These are phyloP conservation scores for Phacellophora camtschatica DNA, from an alignment of 30 jellyfish, hydroid and myxozoan genomes.

Conservation along the genomic window DNA sequence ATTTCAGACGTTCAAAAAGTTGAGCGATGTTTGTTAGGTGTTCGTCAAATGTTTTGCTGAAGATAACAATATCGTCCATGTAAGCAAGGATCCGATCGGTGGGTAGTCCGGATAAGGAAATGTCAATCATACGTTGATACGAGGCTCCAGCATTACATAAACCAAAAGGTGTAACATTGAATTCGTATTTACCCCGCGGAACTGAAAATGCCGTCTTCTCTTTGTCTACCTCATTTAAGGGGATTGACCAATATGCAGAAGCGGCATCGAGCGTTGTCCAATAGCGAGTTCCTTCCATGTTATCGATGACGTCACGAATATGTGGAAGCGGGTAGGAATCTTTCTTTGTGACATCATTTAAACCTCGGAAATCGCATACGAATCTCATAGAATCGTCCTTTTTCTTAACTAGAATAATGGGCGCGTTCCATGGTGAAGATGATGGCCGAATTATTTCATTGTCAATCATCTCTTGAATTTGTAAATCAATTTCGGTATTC, in stretches of 20 bases:
- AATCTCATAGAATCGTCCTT: conserved; percentile 34
- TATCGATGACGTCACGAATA: conserved; percentile 48
- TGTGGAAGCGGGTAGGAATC: too few relatives aligned
- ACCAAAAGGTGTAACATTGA: conserved; percentile 53
- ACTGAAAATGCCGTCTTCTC: conserved; percentile 44
- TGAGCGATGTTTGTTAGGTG: too few relatives aligned
- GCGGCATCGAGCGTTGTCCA: too few relatives aligned
- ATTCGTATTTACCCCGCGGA: conserved; percentile 48
- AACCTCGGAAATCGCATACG: conserved; percentile 39
- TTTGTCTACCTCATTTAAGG: conserved; percentile 46
- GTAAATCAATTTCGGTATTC: neutral
- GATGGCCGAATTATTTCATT: conserved; percentile 51
- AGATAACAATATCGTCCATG: conserved; percentile 37
- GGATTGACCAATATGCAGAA: too few relatives aligned
- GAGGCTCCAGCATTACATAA: conserved; percentile 36
- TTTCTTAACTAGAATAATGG: conserved; percentile 33
- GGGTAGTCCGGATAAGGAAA: conserved; percentile 32
- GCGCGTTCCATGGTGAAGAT: conserved; percentile 52
- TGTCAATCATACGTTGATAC: conserved; percentile 61
- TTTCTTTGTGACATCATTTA: conserved; percentile 42
- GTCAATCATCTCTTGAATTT: conserved; percentile 22
- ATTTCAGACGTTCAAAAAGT: too few relatives aligned
- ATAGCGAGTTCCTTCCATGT: conserved; percentile 46
- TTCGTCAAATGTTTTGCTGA: conserved; percentile 19
- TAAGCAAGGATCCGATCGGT: conserved; percentile 22